Evolutionary conservation across 2,888 invertebrate genomes (phyloP).

Genomic region (Calameuta pallipes): DNA sequence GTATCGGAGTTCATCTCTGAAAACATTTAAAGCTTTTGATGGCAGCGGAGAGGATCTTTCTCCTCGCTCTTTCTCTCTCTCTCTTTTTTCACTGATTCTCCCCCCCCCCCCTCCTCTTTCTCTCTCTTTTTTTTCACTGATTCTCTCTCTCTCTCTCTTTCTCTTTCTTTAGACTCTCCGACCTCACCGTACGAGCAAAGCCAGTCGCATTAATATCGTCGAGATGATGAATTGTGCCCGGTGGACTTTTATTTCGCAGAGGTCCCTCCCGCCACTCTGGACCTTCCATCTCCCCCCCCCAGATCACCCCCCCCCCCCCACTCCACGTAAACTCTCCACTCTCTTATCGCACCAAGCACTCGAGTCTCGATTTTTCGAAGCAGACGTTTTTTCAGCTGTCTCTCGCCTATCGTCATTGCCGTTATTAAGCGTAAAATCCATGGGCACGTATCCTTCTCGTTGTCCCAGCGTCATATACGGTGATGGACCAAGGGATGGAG

Average conservation of each 20-base stretch:
- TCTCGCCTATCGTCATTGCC: not conserved
- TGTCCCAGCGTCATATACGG: not conserved
- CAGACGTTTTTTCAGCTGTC: not conserved
- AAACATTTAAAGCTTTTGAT: slow-evolving; percentile 37
- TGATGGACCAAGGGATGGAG: not conserved
- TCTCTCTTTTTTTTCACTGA: too few relatives aligned
- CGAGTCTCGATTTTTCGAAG: slow-evolving; percentile 2
- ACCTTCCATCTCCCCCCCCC: slow-evolving; percentile 24
- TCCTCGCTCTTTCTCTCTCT: not conserved
- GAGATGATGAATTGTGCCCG: slow-evolving; percentile 53
- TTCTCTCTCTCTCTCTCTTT: slow-evolving; percentile 1
- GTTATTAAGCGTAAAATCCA: not conserved
- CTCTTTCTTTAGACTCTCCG: not conserved
- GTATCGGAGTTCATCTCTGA: slow-evolving; percentile 47
- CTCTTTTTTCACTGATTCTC: not conserved
- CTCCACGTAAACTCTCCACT: not conserved
- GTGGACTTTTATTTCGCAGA: slow-evolving; percentile 37
- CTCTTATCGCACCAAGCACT: not conserved
- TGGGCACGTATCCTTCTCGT: not conserved
- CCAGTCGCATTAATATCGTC: slow-evolving; percentile 55
- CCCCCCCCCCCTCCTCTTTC: not conserved
- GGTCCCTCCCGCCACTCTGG: slow-evolving; percentile 16
- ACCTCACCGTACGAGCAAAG: slow-evolving; percentile 16
- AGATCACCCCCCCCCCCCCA: not conserved
- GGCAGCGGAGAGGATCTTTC: not conserved